These are phyloP conservation scores for Phoebastria nigripes DNA, from an alignment of 2,797 vertebrate species.

Conservation along the genomic window DNA sequence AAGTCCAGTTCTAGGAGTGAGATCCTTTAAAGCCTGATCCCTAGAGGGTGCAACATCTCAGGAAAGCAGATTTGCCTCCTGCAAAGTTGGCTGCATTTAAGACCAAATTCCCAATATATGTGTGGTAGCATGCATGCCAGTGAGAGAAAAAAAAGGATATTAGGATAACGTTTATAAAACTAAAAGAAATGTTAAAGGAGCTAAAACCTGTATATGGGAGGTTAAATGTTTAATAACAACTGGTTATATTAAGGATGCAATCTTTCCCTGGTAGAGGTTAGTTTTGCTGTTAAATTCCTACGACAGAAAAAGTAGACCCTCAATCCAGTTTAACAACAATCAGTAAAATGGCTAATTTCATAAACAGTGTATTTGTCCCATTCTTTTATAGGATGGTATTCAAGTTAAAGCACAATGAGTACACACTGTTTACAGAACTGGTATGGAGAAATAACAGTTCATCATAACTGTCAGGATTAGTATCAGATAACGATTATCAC, in stretches of 20 bases:
- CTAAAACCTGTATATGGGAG: neutral
- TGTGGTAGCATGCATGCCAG: neutral
- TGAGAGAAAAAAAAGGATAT: neutral
- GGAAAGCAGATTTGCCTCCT: neutral
- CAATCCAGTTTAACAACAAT: neutral
- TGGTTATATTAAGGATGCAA: neutral
- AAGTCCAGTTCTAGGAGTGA: neutral
- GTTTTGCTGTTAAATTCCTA: neutral
- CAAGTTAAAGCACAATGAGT: neutral
- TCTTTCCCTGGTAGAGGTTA: neutral
- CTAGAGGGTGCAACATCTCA: neutral
- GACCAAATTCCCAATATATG: neutral
- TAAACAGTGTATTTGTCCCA: neutral
- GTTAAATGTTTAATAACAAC: neutral
- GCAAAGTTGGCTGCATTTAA: neutral
- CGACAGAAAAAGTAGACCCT: neutral
- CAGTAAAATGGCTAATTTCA: neutral
- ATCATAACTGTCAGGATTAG: neutral
- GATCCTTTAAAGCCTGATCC: neutral
- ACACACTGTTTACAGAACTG: neutral
- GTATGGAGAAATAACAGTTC: neutral
- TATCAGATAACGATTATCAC: neutral
- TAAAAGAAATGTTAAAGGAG: neutral
- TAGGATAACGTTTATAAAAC: neutral
- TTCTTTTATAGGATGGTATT: neutral